A percentile compares a stretch with the other conserved stretches of the same genome.
Evolutionary conservation across 2,797 vertebrate genomes (phyloP).

Genomic region (Platalea minor): DNA sequence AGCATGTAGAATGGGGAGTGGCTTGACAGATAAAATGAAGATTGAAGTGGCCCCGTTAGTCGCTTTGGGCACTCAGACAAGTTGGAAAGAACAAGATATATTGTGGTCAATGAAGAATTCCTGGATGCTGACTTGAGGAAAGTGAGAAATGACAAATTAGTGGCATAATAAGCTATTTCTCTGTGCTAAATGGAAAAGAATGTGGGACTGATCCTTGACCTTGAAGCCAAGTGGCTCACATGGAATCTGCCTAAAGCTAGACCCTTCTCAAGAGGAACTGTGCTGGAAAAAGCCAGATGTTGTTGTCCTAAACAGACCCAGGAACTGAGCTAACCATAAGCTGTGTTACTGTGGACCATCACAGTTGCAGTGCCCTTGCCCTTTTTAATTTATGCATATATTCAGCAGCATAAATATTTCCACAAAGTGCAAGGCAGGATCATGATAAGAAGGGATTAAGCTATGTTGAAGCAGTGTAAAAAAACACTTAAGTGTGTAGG

Average conservation of each 20-base stretch:
- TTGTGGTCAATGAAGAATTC: background rate
- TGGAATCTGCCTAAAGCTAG: background rate
- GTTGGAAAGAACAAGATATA: background rate
- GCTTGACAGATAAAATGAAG: background rate
- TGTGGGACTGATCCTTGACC: background rate
- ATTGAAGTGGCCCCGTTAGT: background rate
- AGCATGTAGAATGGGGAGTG: background rate
- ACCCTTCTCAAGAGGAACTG: background rate
- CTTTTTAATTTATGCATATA: background rate
- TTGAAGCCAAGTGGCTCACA: background rate
- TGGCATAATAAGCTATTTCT: background rate
- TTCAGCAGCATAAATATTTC: background rate
- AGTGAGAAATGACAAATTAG: background rate
- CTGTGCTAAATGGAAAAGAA: background rate
- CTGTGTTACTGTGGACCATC: background rate
- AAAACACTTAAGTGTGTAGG: background rate
- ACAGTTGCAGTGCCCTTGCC: fast-evolving
- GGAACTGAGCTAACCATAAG: background rate
- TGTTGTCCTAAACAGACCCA: background rate
- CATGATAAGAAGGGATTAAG: background rate
- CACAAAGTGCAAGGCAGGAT: background rate
- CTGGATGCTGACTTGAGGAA: background rate
- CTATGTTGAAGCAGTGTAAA: background rate
- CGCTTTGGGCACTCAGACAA: background rate
- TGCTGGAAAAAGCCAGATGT: background rate